A percentile compares a stretch with the other conserved stretches of the same genome.
phyloP scores from a whole-genome alignment of 1,140 invertebrate genomes.

The Cotesia typhae region DNA sequence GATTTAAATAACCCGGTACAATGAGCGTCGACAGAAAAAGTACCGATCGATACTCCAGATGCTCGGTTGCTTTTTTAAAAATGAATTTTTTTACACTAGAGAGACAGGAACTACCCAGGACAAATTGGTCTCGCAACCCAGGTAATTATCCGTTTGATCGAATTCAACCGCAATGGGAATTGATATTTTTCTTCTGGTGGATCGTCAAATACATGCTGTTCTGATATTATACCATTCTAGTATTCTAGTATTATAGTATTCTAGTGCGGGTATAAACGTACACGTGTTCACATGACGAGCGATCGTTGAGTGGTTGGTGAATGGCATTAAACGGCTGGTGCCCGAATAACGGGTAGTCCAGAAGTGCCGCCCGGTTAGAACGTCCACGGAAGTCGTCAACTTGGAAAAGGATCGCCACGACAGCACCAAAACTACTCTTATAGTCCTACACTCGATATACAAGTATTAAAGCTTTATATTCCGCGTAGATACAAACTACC shows the following conservation, averaged over 20 bases:
- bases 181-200: slow-evolving; percentile 31
- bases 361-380: slow-evolving; percentile 33
- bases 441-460: slow-evolving; percentile 7
- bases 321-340: slow-evolving; percentile 21
- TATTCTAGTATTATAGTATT: neutral
- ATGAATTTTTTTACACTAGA: neutral
- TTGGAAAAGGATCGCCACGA: slow-evolving; percentile 34
- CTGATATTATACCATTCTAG: neutral
- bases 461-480: slow-evolving; percentile 27
- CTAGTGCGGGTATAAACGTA: neutral
- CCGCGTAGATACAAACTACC: slow-evolving; percentile 14
- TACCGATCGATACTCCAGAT: slow-evolving; percentile 36
- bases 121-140: neutral
- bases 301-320: slow-evolving; percentile 13
- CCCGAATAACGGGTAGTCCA: slow-evolving; percentile 14
- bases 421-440: slow-evolving; percentile 31
- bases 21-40: slow-evolving; percentile 41
- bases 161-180: slow-evolving; percentile 35
- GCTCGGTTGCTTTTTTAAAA: slow-evolving; percentile 2
- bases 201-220: neutral
- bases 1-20: slow-evolving; percentile 44
- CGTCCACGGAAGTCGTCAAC: slow-evolving; percentile 39
- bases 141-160: slow-evolving; percentile 29
- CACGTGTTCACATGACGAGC: slow-evolving; percentile 17
- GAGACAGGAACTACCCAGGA: neutral